Conservation (phyloP, 2,888 invertebrate species). For the Ochropleura plecta region DNA sequence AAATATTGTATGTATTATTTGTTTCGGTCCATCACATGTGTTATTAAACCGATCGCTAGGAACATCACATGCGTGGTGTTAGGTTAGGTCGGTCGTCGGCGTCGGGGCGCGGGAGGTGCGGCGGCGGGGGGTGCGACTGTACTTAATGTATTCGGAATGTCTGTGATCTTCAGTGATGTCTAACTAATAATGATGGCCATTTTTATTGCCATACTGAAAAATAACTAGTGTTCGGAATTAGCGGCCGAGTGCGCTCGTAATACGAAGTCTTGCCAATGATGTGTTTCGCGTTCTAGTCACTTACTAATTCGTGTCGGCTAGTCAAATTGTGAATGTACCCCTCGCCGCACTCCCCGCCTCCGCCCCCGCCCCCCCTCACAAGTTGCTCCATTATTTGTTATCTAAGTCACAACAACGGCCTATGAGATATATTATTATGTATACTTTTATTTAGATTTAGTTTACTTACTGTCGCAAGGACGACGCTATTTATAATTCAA, state of each 20-base stretch:
- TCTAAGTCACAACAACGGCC: slow-evolving; percentile 87
- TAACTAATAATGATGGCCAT: slow-evolving; percentile 72
- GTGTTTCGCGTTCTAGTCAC: slow-evolving; percentile 89
- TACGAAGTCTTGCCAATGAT: slow-evolving; percentile 86
- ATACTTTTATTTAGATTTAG: slow-evolving; percentile 83
- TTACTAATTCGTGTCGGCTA: slow-evolving; percentile 88
- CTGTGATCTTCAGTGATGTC: slow-evolving; percentile 74
- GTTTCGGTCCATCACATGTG: slow-evolving; percentile 80
- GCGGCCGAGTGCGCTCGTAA: slow-evolving; percentile 62
- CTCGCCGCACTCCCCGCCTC: slow-evolving; percentile 59
- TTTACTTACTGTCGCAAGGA: slow-evolving; percentile 68
- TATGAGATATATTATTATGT: slow-evolving; percentile 80
- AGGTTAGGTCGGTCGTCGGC: slow-evolving; percentile 38
- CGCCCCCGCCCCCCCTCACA: slow-evolving; percentile 17
- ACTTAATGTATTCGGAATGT: slow-evolving; percentile 77
- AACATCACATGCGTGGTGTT: slow-evolving; percentile 55
- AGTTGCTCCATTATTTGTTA: slow-evolving; percentile 68
- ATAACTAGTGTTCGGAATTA: slow-evolving; percentile 61
- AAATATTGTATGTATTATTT: slow-evolving; percentile 86
- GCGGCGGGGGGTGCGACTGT: slow-evolving; percentile 60
- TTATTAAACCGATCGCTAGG: slow-evolving; percentile 69
- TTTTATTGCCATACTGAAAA: slow-evolving; percentile 72
- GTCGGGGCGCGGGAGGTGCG: slow-evolving; percentile 13
- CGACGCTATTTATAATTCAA: slow-evolving; percentile 82
- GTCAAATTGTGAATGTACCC: slow-evolving; percentile 77